phyloP scores from a whole-genome alignment of 1,140 invertebrate species.

The Archivesica marissinica region DNA sequence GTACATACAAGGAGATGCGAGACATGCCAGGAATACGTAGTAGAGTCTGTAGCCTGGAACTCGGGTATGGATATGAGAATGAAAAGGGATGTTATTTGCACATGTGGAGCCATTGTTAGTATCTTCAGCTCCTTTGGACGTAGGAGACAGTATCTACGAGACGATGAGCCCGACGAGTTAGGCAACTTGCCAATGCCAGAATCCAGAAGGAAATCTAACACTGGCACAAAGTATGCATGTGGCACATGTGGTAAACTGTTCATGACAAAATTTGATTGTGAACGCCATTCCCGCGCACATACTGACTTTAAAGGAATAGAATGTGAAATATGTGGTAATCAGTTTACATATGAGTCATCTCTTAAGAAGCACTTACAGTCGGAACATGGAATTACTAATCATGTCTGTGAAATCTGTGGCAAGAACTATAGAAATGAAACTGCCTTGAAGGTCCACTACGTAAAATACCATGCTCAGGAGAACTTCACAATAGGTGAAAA shows the following conservation, averaged over 20 bases:
- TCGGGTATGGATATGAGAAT: constrained; percentile 53
- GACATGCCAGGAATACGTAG: constrained; percentile 56
- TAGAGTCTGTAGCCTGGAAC: constrained; percentile 53
- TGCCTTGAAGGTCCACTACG: constrained; percentile 53
- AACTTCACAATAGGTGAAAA: constrained; percentile 45
- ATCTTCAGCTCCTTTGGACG: constrained; percentile 58
- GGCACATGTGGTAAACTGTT: constrained; percentile 60
- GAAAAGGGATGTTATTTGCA: constrained; percentile 56
- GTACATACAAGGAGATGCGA: constrained; percentile 59
- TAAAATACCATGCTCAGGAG: constrained; percentile 44
- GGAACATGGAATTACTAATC: constrained; percentile 49
- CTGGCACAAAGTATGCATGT: constrained; percentile 61
- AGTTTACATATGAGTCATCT: constrained; percentile 54
- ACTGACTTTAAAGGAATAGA: constrained; percentile 39
- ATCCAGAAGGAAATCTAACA: constrained; percentile 33
- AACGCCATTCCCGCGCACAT: constrained; percentile 58
- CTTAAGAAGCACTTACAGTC: constrained; percentile 51
- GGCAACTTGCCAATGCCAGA: constrained; percentile 6
- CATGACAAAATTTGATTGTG: constrained; percentile 60
- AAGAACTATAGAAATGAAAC: constrained; percentile 58
- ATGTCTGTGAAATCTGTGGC: constrained; percentile 56
- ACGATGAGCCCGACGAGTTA: constrained; percentile 57
- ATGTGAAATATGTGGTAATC: constrained; percentile 44
- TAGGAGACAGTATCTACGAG: constrained; percentile 33
- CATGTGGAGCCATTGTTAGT: constrained; percentile 56